phyloP scores from a whole-genome alignment of 2,113 vertebrate genomes.

The Zeus faber region DNA sequence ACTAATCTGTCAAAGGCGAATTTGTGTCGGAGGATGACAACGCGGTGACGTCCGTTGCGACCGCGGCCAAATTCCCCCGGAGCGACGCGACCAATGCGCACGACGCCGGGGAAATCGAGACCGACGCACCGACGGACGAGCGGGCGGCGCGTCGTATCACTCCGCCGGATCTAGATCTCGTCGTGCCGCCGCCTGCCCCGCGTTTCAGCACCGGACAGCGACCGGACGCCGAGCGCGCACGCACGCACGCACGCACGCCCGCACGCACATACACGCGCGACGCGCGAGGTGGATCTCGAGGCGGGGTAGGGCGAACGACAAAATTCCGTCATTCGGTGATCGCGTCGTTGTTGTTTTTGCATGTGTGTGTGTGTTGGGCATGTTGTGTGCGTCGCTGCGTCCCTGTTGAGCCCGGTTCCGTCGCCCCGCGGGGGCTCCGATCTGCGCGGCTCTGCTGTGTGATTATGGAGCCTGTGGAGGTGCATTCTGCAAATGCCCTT shows the following conservation, averaged over 20 bases:
- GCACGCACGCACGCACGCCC: too few relatives aligned
- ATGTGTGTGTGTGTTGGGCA: neutral
- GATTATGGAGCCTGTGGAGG: slow-evolving; percentile 9
- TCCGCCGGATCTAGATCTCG: slow-evolving; percentile 28
- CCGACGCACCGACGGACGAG: slow-evolving; percentile 32
- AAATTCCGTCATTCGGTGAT: neutral
- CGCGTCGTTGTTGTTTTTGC: slow-evolving; percentile 5
- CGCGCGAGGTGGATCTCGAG: slow-evolving; percentile 48
- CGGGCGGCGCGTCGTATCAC: slow-evolving; percentile 47
- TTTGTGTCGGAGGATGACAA: slow-evolving; percentile 54
- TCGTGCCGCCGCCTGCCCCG: slow-evolving; percentile 45
- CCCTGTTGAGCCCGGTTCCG: too few relatives aligned
- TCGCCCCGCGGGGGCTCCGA: too few relatives aligned
- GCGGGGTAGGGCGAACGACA: slow-evolving; percentile 43
- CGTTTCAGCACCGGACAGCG: slow-evolving; percentile 74
- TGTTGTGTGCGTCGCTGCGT: neutral
- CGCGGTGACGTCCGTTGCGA: slow-evolving; percentile 38
- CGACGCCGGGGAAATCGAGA: slow-evolving; percentile 9
- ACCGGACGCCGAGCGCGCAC: slow-evolving; percentile 45
- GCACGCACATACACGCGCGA: too few relatives aligned
- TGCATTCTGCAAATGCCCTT: slow-evolving; percentile 64
- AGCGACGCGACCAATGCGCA: slow-evolving; percentile 21
- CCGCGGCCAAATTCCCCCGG: slow-evolving; percentile 22
- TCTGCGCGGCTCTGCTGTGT: slow-evolving; percentile 3
- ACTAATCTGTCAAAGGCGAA: slow-evolving; percentile 69